Evolutionary conservation across 1,140 invertebrate genomes (phyloP), one percentile per base, ranked within the genome.

Genomic region (Trichomalopsis sarcophagae): DNA sequence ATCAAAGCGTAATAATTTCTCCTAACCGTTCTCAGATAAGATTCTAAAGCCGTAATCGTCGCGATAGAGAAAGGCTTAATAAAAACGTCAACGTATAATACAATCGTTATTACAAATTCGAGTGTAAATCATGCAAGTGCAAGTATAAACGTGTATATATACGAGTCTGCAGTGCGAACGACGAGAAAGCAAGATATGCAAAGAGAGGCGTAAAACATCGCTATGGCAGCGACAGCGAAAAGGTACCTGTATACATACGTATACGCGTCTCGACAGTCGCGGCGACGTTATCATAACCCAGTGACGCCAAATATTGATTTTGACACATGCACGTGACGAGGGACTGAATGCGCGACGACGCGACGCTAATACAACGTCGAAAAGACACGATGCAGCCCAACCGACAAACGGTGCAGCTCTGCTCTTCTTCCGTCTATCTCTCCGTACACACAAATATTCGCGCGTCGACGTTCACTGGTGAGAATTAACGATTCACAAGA

Each of bases 241-340:
- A 47, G 55, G 74, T 66, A 55, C 44, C 78, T 86, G 74, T 75
- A 86, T 85, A 86, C 87, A 82, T 81, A 86, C 85, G 86, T 81
- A 87, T 84, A 84, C 85, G 86, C 84, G 86, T 71, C 68, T 85
- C 81, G 82, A 85, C 87, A 85, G 82, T 69, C 81, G 86, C 84
- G 87, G 87, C 85, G 83, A 89, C 90, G 91, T 92, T 92, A 92
- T 92, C 91, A 92, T 92, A 93, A 93, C 91, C 91, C 88, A 92
- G 88, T 92, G 91, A 92, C 90, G 91, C 91, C 90, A 92, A 93
- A 93, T 93, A 93, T 93, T 93, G 92, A 93, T 93, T 93, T 92
- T 93, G 91, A 92, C 91, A 91, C 90, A 89, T 91, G 91, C 90
- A 92, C 89, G 90, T 90, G 90, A 91, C 91, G 88, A 90, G 85